Base-by-base conservation (phyloP, 2,888 invertebrate genomes). In the Bugulina stolonifera region DNA sequence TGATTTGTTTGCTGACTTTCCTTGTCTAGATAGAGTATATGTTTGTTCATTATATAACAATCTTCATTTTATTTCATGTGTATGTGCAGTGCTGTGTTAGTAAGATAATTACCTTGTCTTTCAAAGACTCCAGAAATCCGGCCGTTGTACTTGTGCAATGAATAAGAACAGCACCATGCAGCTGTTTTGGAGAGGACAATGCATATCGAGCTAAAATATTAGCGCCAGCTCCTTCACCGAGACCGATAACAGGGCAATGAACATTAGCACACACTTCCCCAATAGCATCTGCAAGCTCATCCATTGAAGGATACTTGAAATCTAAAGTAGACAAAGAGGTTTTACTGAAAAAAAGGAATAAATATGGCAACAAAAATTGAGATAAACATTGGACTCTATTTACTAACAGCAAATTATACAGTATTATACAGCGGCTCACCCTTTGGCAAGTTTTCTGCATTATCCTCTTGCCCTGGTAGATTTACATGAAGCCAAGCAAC, bases 161-260 rank as follows among this genome's bases (percentile, higher is more conserved):
- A 78, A 94, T 91, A 75, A 94, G 87, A 79, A 92, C 89, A 54
- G 93, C 88, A 35, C 93, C 93, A 75, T 93, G 87, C 69, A 90
- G 89, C 58, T 93, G 87, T 27, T 90, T 88, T 0, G 92, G 91
- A 84, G 93, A 90, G 25, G 90, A 90, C 80, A 93, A 87, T 69
- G 92, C 93, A 81, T 93, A 93, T 75, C 93, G 88, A 1, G 92
- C 91, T 72, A 93, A 86, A 71, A 93, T 90, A 85, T 93, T 93
- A 74, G 93, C 93, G 0, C 93, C 93, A 1, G 93, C 93, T 1
- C 93, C 93, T 81, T 93, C 93, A 1, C 93, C 93, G 70, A 93
- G 85, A 0, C 92, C 91, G 71, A 93, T 90, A 18, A 92, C 92
- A 81, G 70, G 70, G 32, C 70, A 54, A 3, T 70, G 43, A 2